Evolutionary conservation across 2,888 invertebrate species (phyloP).

Genomic region (Myopa testacea): DNA sequence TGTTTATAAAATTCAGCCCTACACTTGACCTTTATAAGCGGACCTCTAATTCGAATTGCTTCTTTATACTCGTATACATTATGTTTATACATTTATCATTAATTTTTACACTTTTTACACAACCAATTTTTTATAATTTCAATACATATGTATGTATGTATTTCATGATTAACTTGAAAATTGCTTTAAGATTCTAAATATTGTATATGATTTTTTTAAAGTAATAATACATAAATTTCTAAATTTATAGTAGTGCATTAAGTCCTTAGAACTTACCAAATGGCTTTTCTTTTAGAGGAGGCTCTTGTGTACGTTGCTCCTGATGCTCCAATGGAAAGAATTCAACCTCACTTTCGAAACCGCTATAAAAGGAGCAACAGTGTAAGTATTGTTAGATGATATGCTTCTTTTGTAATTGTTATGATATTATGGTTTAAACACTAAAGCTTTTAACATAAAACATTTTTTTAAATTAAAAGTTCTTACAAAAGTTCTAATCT

Average conservation of each 20-base stretch:
- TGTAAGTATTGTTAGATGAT: conserved; percentile 53
- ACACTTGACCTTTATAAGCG: too few relatives aligned
- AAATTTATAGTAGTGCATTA: too few relatives aligned
- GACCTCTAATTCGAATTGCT: too few relatives aligned
- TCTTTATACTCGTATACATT: too few relatives aligned
- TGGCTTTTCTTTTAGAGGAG: conserved; percentile 54
- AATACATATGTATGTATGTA: too few relatives aligned
- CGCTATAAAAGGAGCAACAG: conserved; percentile 52
- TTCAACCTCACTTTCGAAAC: conserved; percentile 58
- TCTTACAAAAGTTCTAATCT: conserved; percentile 39
- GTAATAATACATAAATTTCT: too few relatives aligned
- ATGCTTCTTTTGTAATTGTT: conserved; percentile 55
- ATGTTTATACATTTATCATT: too few relatives aligned
- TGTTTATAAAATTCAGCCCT: background rate
- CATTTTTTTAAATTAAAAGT: background rate
- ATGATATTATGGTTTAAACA: background rate
- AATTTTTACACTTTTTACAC: background rate
- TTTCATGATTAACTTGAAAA: too few relatives aligned
- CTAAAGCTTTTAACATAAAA: background rate
- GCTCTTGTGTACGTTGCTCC: conserved; percentile 50
- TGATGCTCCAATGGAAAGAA: conserved; percentile 60
- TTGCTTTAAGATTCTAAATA: too few relatives aligned
- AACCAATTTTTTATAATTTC: background rate
- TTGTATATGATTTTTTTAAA: too few relatives aligned
- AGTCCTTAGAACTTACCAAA: conserved; percentile 55